phyloP scores from a whole-genome alignment of 1,140 invertebrate species.

The Stegodyphus mimosarum region DNA sequence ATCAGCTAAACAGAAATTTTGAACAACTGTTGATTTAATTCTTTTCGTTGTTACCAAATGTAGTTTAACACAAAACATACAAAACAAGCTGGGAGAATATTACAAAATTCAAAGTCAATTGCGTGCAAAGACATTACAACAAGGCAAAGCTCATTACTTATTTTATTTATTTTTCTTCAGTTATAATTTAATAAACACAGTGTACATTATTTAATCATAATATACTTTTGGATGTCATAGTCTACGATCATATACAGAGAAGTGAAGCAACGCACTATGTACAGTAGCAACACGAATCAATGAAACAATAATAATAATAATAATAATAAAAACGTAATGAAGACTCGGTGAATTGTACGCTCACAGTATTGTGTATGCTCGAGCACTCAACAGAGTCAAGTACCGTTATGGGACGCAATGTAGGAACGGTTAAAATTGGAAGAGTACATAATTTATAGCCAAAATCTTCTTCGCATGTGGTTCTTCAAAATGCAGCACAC shows the following conservation, averaged over 20 bases:
- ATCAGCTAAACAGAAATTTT: no score
- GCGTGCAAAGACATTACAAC: not conserved
- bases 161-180: constrained; percentile 3
- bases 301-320: no score
- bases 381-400: not conserved
- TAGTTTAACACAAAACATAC: no score
- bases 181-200: constrained; percentile 55
- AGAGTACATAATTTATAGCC: not conserved
- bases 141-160: not conserved
- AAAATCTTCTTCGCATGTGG: no score
- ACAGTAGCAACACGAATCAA: constrained; percentile 42
- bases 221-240: constrained; percentile 34
- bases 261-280: constrained; percentile 46
- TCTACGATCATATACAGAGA: constrained; percentile 55
- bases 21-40: no score
- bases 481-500: no score
- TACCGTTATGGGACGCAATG: constrained; percentile 18
- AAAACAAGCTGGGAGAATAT: no score
- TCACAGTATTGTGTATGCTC: not conserved
- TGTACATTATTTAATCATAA: constrained; percentile 42
- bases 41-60: no score
- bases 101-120: no score
- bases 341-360: not conserved
- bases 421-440: constrained; percentile 47
- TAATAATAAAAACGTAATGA: not conserved